Evolutionary conservation across 2,888 invertebrate genomes (phyloP).

Genomic region (Metellina segmentata): DNA sequence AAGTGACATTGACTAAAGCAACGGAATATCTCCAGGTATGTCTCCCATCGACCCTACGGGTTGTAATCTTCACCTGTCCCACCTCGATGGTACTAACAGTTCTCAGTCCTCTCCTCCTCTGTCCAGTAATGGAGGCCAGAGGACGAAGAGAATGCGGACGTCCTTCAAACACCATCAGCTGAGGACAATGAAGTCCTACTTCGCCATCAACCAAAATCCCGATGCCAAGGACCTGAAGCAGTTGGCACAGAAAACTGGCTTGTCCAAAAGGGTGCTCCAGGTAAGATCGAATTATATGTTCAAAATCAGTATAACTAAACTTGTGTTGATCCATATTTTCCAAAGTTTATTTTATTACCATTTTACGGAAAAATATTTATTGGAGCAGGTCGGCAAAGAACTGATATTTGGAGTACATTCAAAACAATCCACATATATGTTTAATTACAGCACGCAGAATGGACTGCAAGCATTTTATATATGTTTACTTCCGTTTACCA

Average conservation of each 20-base stretch:
- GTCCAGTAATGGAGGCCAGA: slow-evolving; percentile 78
- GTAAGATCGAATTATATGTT: slow-evolving; percentile 83
- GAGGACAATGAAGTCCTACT: slow-evolving; percentile 99
- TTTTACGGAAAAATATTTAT: not conserved
- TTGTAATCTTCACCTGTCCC: slow-evolving; percentile 61
- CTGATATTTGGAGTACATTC: too few species aligned
- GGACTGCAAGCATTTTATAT: too few species aligned
- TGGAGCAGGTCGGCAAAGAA: too few species aligned
- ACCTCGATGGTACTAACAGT: slow-evolving; percentile 43
- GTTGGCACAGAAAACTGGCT: slow-evolving; percentile 97
- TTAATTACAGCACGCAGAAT: too few species aligned
- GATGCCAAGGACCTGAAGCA: slow-evolving; percentile 99
- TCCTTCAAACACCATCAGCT: slow-evolving; percentile 99
- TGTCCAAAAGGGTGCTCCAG: slow-evolving; percentile 98
- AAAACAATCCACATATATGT: too few species aligned
- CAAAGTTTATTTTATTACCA: not conserved
- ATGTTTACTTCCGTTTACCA: too few species aligned
- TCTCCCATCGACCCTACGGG: slow-evolving; percentile 56
- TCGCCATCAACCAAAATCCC: slow-evolving; percentile 99
- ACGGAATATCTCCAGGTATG: slow-evolving; percentile 38
- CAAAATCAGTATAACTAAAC: not conserved
- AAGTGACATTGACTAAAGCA: too few species aligned
- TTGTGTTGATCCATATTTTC: too few species aligned
- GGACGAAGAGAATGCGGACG: slow-evolving; percentile 96
- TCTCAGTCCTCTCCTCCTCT: slow-evolving; percentile 50